These are phyloP conservation scores for Oscheius onirici DNA, from an alignment of 2,888 invertebrate species.

Conservation along the genomic window DNA sequence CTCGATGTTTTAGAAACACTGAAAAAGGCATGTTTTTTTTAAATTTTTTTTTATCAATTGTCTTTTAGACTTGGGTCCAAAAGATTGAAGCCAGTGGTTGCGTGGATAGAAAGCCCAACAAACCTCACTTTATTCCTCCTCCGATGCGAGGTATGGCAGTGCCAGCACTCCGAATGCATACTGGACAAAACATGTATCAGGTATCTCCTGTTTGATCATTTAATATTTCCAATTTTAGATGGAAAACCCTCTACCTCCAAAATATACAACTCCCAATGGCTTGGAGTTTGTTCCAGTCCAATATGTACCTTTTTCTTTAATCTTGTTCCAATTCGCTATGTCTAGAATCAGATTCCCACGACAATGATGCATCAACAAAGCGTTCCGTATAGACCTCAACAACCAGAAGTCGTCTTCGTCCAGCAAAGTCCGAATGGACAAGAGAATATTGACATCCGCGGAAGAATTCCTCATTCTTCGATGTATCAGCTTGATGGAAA, in stretches of 20 bases:
- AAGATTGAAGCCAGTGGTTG: conserved; percentile 62
- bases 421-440: too few species aligned
- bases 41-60: not conserved
- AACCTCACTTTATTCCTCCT: conserved; percentile 31
- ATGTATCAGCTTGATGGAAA: conserved; percentile 23
- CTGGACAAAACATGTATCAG: too few species aligned
- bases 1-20: conserved; percentile 94
- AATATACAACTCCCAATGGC: conserved; percentile 5
- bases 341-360: too few species aligned
- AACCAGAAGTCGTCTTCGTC: too few species aligned
- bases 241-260: not conserved
- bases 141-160: conserved; percentile 22
- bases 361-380: too few species aligned
- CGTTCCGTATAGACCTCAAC: too few species aligned
- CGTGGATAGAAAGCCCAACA: conserved; percentile 58
- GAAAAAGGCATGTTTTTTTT: conserved; percentile 80
- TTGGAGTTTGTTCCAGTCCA: not conserved
- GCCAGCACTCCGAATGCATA: too few species aligned
- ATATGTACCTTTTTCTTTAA: not conserved
- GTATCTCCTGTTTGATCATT: too few species aligned
- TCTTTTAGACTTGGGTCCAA: conserved; percentile 64
- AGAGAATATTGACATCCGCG: not conserved
- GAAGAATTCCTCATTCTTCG: not conserved
- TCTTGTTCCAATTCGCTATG: too few species aligned
- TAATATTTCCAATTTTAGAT: too few species aligned